These are phyloP conservation scores for Cryptocephalus moraei DNA, from an alignment of 2,888 invertebrate genomes.

Conservation along the genomic window DNA sequence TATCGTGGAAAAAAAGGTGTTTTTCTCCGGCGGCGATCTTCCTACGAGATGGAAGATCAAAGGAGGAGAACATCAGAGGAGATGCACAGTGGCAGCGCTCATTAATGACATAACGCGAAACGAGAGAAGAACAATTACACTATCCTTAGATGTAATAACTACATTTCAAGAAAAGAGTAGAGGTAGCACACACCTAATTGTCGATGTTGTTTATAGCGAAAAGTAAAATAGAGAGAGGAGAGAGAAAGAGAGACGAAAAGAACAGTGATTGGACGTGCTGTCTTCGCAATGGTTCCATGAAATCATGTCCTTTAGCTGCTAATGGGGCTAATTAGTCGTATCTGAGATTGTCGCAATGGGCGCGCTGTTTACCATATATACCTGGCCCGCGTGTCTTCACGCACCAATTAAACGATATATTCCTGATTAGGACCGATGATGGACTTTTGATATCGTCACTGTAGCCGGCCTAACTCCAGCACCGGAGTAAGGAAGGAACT, in stretches of 20 bases:
- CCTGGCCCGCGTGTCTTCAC: constrained; percentile 21
- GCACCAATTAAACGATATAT: constrained; percentile 28
- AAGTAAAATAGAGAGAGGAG: constrained; percentile 7
- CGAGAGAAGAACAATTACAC: constrained; percentile 19
- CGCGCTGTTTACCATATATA: constrained; percentile 28
- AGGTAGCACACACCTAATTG: too few species aligned
- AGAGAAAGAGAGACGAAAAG: constrained; percentile 15
- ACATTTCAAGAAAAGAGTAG: constrained; percentile 22
- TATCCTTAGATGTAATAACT: constrained; percentile 24
- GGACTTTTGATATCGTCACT: constrained; percentile 19
- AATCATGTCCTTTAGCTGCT: constrained; percentile 28
- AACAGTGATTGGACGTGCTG: constrained; percentile 27
- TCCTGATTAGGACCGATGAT: constrained; percentile 24
- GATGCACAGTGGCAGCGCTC: not conserved
- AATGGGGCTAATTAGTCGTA: constrained; percentile 32
- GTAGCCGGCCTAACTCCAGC: not conserved
- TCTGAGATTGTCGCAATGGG: constrained; percentile 34
- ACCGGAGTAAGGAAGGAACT: not conserved
- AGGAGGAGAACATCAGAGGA: too few species aligned
- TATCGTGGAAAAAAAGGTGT: not conserved
- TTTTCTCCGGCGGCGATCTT: not conserved
- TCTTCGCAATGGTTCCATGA: constrained; percentile 28
- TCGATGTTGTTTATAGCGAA: too few species aligned
- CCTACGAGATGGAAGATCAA: not conserved
- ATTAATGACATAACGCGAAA: constrained; percentile 14